Evolutionary conservation across 2,888 invertebrate species (phyloP).

Genomic region (Atethmia centrago): DNA sequence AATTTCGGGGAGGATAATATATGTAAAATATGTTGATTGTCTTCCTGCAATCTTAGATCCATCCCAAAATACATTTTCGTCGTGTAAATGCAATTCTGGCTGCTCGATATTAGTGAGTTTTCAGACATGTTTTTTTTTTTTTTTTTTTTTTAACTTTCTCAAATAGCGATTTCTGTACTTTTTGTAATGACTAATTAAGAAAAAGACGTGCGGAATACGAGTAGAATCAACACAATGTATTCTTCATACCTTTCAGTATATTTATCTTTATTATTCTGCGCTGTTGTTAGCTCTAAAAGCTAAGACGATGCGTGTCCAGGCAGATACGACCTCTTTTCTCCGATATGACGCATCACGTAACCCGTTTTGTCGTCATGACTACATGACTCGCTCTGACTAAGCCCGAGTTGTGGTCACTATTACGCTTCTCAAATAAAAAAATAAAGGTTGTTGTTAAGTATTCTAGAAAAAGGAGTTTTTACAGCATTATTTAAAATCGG

Average conservation of each 20-base stretch:
- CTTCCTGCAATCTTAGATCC: too few species aligned
- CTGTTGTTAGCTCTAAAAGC: slow-evolving; percentile 46
- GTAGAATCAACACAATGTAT: slow-evolving; percentile 1
- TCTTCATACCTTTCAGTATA: slow-evolving; percentile 13
- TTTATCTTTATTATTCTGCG: slow-evolving; percentile 43
- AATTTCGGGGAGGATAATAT: not conserved
- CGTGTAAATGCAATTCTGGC: too few species aligned
- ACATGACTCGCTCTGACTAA: slow-evolving; percentile 75
- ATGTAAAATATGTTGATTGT: not conserved
- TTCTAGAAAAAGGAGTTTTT: slow-evolving; percentile 10
- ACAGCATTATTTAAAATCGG: not conserved
- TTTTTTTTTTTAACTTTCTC: not conserved
- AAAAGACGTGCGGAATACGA: slow-evolving; percentile 1
- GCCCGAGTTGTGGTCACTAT: slow-evolving; percentile 72
- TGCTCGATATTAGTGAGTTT: not conserved
- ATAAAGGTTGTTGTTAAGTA: slow-evolving; percentile 33
- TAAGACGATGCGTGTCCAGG: slow-evolving; percentile 50
- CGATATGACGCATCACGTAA: slow-evolving; percentile 76
- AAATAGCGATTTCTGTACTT: not conserved
- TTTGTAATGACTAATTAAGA: not conserved
- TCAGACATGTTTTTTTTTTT: not conserved
- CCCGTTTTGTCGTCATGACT: slow-evolving; percentile 74
- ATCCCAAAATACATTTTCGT: too few species aligned
- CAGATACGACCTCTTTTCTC: slow-evolving; percentile 66
- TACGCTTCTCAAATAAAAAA: slow-evolving; percentile 69